Evolutionary conservation across 30 jellyfish, hydroid and myxozoan species (phyloP), one percentile per base, ranked within the genome.

Genomic region (Aurelia sp.): DNA sequence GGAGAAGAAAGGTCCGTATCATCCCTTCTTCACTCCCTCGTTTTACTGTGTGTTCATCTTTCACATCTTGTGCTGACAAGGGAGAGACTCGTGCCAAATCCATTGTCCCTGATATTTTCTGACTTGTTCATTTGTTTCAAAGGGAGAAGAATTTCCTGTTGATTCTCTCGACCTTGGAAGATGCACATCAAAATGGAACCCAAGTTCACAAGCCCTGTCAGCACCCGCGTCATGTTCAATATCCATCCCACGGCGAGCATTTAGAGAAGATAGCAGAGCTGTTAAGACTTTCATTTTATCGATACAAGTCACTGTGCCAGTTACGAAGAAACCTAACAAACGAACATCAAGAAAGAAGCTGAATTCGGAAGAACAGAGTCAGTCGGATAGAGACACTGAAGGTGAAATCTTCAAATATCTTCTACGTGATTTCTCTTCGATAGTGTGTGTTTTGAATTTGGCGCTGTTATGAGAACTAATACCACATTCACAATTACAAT

Each of bases 151-250:
- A 35, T 62, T 65, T 24, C 90, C 97, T 4, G 89, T 93, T 51
- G 96, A 88, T 59, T 50, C 85, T 38, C 61, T 87, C 13, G 91
- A 67, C 20, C 93, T 93, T 55, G 98, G 98, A 13, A 52, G 87
- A 18, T 93, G 98, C 64, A 82, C 93, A 38, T 90, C 98, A 4
- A 74, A 78, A 27, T 93, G 98, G 97, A 93, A 93, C 67, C 98
- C 98, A 18, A 96, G 90, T 8, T 61, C 98, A 15, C 95, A 93
- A 60, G 87, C 91, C 13, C 40, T 88, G 12, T 76, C 97, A 13
- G 47, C 90, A 16, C 75, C 93, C 1, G 74, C 91, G 2, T 68
- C 93, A 3, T 89, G 86, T 51, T 74, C 96, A 2, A 63, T 93
- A 21, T 78, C 91, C 40, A 87, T 93, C 30, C 98, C 98, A 19